These are phyloP conservation scores for Zeus faber DNA, from an alignment of 2,113 vertebrate genomes.

Conservation along the genomic window DNA sequence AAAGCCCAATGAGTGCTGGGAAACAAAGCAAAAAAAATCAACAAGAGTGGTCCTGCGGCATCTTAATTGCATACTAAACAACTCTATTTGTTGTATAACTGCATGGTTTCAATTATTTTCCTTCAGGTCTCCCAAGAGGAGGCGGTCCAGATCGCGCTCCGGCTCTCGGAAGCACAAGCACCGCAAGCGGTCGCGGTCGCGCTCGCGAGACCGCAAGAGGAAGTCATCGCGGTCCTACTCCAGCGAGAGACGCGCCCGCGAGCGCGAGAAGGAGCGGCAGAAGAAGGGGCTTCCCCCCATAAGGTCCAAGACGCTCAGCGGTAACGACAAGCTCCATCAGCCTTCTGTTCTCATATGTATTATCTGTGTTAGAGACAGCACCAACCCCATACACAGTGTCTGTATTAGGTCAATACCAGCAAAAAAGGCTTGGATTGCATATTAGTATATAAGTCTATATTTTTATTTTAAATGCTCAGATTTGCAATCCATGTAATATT, in stretches of 20 bases:
- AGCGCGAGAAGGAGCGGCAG: constrained; percentile 93
- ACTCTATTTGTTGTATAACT: no score
- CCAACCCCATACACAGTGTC: neutral
- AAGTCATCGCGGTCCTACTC: constrained; percentile 94
- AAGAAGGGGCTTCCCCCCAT: constrained; percentile 96
- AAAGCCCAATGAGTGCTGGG: neutral
- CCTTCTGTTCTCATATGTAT: neutral
- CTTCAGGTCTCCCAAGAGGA: constrained; percentile 89
- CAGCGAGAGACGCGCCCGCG: constrained; percentile 89
- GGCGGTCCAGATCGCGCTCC: constrained; percentile 92
- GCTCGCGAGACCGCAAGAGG: constrained; percentile 93
- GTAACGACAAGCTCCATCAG: constrained; percentile 56
- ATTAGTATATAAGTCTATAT: no score
- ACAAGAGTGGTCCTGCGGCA: no score
- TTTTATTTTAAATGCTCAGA: no score
- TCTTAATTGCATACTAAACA: no score
- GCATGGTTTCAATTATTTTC: neutral
- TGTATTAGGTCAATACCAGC: no score
- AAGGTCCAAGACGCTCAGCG: constrained; percentile 92
- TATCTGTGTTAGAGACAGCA: no score
- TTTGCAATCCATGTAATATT: no score
- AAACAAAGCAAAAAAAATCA: no score
- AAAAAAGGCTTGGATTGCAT: no score
- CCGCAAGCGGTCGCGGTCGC: constrained; percentile 91
- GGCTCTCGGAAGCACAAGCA: constrained; percentile 96